Percentiles rank a stretch among this genome's conserved stretches.
phyloP scores from a whole-genome alignment of 2,113 vertebrate genomes.

The Pomatostomus ruficeps region DNA sequence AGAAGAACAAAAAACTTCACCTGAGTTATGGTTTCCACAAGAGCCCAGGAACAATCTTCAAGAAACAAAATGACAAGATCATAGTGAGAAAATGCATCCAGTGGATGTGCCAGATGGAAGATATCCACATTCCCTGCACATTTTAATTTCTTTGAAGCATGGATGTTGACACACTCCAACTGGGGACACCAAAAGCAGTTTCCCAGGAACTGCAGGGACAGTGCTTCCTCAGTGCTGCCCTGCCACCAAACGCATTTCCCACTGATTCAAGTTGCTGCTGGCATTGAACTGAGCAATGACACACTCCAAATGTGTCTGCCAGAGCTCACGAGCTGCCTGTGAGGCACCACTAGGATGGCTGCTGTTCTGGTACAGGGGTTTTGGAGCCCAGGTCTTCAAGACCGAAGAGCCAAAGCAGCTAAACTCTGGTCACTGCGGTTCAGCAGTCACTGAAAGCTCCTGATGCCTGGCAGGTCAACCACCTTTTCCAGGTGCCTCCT shows the following conservation, averaged over 20 bases:
- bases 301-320: not conserved
- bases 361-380: not conserved
- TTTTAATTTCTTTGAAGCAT: not conserved
- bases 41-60: not conserved
- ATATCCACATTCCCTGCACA: fast-evolving
- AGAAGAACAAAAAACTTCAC: not conserved
- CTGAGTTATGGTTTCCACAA: not conserved
- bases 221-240: fast-evolving
- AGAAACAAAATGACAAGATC: not conserved
- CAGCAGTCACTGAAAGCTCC: not conserved
- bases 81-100: not conserved
- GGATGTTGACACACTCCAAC: fast-evolving
- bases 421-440: not conserved
- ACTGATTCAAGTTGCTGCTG: too few species aligned
- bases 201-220: not conserved
- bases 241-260: not conserved
- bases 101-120: not conserved
- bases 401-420: not conserved
- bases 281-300: not conserved
- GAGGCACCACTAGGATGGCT: not conserved
- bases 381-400: not conserved
- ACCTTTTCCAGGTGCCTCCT: not conserved
- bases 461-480: not conserved
- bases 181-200: not conserved
- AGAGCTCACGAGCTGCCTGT: not conserved